phyloP scores from a whole-genome alignment of 2,113 vertebrate species.

The Peromyscus polionotus region DNA sequence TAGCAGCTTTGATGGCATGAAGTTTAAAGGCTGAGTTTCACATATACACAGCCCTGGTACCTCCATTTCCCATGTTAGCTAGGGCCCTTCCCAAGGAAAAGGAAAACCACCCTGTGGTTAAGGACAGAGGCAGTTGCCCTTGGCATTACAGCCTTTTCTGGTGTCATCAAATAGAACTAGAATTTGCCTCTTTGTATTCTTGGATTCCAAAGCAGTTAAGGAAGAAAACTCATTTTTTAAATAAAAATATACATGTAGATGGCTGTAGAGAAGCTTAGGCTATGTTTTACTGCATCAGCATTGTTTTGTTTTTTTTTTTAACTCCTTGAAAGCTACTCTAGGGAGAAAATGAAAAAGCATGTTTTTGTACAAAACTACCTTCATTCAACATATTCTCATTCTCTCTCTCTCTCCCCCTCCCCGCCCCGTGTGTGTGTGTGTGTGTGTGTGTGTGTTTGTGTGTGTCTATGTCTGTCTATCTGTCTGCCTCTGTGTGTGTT shows the following conservation, averaged over 20 bases:
- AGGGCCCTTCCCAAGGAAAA: neutral
- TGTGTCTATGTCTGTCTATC: neutral
- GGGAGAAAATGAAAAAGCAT: neutral
- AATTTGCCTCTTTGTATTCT: slow-evolving; percentile 60
- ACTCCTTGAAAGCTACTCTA: neutral
- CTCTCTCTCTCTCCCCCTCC: neutral
- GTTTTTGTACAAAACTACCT: neutral
- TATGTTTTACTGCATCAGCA: slow-evolving; percentile 23
- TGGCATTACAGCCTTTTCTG: slow-evolving; percentile 18
- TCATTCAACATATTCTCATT: too few relatives aligned
- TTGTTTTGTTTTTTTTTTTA: neutral
- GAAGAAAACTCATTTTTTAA: slow-evolving; percentile 27
- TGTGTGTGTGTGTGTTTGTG: neutral
- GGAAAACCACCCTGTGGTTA: slow-evolving; percentile 6
- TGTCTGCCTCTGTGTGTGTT: neutral
- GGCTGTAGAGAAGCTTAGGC: neutral
- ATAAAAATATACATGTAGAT: neutral
- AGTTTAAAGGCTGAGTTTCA: slow-evolving; percentile 55
- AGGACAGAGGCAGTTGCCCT: slow-evolving; percentile 46
- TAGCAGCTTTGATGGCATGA: neutral
- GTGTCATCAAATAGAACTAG: slow-evolving; percentile 36
- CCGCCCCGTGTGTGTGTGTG: neutral
- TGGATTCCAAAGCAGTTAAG: slow-evolving; percentile 36
- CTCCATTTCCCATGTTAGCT: slow-evolving; percentile 32
- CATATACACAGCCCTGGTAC: neutral